Evolutionary conservation across 2,797 vertebrate genomes (phyloP).

Genomic region (Fistularia commersonii): DNA sequence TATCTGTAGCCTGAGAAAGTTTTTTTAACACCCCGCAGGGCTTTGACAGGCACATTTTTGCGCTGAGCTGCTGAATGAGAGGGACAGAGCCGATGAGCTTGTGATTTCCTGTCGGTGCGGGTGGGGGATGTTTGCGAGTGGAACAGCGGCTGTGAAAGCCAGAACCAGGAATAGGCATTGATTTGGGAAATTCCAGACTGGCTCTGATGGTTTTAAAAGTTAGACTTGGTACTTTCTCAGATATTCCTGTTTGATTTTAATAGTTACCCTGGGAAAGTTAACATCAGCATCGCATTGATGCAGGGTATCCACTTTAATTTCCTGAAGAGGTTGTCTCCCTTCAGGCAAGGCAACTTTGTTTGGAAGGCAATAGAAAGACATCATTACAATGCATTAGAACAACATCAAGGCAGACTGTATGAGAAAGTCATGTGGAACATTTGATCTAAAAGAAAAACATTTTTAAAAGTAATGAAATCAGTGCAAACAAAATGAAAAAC

Average conservation of each 20-base stretch:
- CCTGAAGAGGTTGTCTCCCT: too few relatives aligned
- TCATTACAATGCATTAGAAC: too few relatives aligned
- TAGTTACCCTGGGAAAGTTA: too few relatives aligned
- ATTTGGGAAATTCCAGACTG: slow-evolving; percentile 41
- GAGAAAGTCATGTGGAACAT: too few relatives aligned
- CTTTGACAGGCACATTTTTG: slow-evolving; percentile 36
- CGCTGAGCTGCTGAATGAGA: slow-evolving; percentile 27
- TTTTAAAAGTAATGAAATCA: too few relatives aligned
- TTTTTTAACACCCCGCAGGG: slow-evolving; percentile 33
- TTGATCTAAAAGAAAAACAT: too few relatives aligned
- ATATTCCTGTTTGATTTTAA: slow-evolving; percentile 2
- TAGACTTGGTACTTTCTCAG: background rate
- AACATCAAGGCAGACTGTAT: too few relatives aligned
- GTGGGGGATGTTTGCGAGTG: slow-evolving; percentile 30
- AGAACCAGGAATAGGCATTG: slow-evolving; percentile 26
- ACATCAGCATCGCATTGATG: too few relatives aligned
- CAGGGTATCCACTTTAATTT: too few relatives aligned
- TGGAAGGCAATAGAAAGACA: too few relatives aligned
- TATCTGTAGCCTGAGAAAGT: slow-evolving; percentile 38
- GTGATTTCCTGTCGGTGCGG: slow-evolving; percentile 46
- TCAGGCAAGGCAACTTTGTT: too few relatives aligned
- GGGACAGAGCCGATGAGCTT: slow-evolving; percentile 21
- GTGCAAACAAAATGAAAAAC: too few relatives aligned
- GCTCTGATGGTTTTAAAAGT: slow-evolving; percentile 4
- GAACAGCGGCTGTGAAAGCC: slow-evolving; percentile 19